Evolutionary conservation across 2,888 invertebrate species (phyloP).

Genomic region (Tetramorium bicarinatum): DNA sequence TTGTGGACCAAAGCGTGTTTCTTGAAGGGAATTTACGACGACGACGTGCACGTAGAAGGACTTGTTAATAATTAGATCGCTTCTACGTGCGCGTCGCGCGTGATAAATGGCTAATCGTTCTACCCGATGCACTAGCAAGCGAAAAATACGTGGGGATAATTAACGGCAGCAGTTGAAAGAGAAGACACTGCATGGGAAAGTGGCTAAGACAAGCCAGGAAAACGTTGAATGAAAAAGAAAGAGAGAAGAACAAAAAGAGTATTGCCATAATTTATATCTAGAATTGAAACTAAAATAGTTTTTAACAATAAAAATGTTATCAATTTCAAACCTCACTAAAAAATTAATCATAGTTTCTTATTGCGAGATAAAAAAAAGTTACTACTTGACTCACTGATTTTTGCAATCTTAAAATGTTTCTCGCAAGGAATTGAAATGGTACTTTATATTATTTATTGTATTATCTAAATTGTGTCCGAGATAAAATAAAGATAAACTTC

Average conservation of each 20-base stretch:
- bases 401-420: not conserved
- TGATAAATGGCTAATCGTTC: conserved; percentile 79
- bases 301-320: not conserved
- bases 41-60: conserved; percentile 52
- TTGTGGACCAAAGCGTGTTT: not conserved
- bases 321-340: not conserved
- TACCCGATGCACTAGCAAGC: conserved; percentile 48
- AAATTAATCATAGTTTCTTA: not conserved
- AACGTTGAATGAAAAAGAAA: not conserved
- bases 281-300: not conserved
- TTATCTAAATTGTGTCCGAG: not conserved
- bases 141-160: conserved; percentile 71
- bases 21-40: conserved; percentile 27
- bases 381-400: not conserved
- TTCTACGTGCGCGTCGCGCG: conserved; percentile 62
- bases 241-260: not conserved
- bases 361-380: not conserved
- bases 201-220: conserved; percentile 28
- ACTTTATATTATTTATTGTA: not conserved
- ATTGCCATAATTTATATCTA: not conserved
- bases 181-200: conserved; percentile 30
- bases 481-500: not conserved
- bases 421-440: not conserved
- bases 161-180: conserved; percentile 65
- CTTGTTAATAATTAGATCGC: conserved; percentile 79